Conservation (phyloP, 2,888 invertebrate species). For the Polyommatus iphigenia region DNA sequence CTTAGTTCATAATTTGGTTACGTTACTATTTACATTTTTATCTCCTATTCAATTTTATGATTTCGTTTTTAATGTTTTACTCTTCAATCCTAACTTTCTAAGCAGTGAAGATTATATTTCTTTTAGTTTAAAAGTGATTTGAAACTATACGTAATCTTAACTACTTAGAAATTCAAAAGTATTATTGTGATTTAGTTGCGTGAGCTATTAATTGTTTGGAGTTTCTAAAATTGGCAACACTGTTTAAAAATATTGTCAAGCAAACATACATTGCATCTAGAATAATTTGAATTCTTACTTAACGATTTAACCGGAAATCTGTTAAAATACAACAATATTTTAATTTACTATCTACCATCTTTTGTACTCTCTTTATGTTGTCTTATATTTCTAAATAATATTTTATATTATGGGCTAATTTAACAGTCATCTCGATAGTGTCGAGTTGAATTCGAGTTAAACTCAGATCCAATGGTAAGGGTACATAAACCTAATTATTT, state of each 20-base stretch:
- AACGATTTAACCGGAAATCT: slow-evolving; percentile 24
- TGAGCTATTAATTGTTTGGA: not conserved
- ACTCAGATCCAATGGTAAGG: not conserved
- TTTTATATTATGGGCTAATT: not conserved
- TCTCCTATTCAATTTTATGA: not conserved
- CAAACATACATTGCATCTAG: slow-evolving; percentile 21
- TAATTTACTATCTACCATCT: not conserved
- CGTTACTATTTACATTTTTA: not conserved
- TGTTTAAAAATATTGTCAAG: slow-evolving; percentile 25
- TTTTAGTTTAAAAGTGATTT: not conserved
- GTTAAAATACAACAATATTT: slow-evolving; percentile 17
- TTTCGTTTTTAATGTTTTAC: not conserved
- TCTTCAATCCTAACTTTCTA: not conserved
- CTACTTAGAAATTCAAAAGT: not conserved
- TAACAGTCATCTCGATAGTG: not conserved
- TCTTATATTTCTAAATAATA: not conserved
- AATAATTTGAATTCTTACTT: slow-evolving; percentile 13
- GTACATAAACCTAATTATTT: no score
- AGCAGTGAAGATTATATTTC: not conserved
- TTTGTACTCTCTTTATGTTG: not conserved
- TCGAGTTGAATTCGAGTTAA: not conserved
- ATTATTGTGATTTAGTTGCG: not conserved
- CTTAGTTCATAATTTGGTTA: no score
- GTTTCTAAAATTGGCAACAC: slow-evolving; percentile 1
- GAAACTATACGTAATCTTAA: not conserved